Base-by-base conservation (phyloP, 2,888 invertebrate genomes). In the Proisotoma minuta region DNA sequence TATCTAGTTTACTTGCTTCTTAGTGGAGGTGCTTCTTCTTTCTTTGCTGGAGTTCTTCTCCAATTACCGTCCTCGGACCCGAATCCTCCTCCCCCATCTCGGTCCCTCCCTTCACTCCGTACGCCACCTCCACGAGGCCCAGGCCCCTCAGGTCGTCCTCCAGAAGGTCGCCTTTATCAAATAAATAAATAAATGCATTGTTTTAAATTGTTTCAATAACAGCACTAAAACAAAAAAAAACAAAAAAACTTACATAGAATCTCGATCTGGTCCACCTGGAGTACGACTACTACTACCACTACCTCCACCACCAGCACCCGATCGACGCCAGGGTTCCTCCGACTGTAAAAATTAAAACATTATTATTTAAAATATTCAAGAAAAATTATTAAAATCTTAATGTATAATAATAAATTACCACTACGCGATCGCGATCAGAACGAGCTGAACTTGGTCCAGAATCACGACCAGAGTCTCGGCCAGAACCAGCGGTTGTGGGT, bases 11-110 rank as follows among this genome's bases (percentile, higher is more conserved):
- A 60, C 43, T 67, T 67, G 18, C 57, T 51, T 43, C 62, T 57
- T 3, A 61, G 62, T 49, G 59, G 43, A 40, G 60, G 22, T 28
- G 2, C 51, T 2, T 39, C 26, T 8, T 60, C 64, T 27, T 64
- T 62, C 24, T 64, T 67, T 50, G 58, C 62, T 10, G 4, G 12
- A 12, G 24, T n/a, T n/a, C 67, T 57, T 39, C 64, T 64, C 64
- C 67, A 67, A 23, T 63, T 66, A 27, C 62, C 54, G 40, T 62
- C 64, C 12, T 64, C 56, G n/a, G 34, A 22, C n/a, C 8, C 34
- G 18, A 56, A 56, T 4, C 24, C 24, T 3, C 43, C 56, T 15
- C 47, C 24, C 3, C 39, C 40, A 29, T 15, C 20, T 22, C 54
- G 39, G 4, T 28, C 51, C n/a, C 51, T n/a, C n/a, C n/a, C n/a